These are phyloP conservation scores for Drosophila barbarae DNA, from an alignment of 2,888 invertebrate genomes.

Conservation along the genomic window DNA sequence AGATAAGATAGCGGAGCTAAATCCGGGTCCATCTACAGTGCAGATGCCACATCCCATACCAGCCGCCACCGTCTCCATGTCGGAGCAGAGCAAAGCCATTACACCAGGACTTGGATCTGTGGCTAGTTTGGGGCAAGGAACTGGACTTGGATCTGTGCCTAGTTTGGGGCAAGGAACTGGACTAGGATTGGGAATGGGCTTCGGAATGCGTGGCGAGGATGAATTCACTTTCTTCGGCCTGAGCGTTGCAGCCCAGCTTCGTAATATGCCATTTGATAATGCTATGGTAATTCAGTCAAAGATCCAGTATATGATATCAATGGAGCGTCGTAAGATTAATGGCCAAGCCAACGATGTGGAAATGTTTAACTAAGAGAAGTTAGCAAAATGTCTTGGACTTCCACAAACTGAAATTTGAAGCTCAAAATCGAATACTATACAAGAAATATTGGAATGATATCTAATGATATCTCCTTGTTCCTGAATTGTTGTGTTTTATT, in stretches of 20 bases:
- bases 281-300: constrained; percentile 65
- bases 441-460: not conserved
- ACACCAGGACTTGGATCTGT: constrained; percentile 7
- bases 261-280: constrained; percentile 56
- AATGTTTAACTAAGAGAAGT: constrained; percentile 21
- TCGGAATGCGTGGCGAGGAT: constrained; percentile 44
- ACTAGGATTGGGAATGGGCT: constrained; percentile 13
- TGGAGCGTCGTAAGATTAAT: constrained; percentile 53
- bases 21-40: constrained; percentile 2
- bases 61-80: not conserved
- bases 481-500: not conserved
- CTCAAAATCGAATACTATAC: not conserved
- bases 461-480: not conserved
- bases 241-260: constrained; percentile 60
- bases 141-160: not conserved
- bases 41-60: constrained; percentile 3
- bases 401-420: not conserved
- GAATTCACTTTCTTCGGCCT: constrained; percentile 64
- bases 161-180: not conserved
- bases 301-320: constrained; percentile 57
- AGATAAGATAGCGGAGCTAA: constrained; percentile 8
- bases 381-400: not conserved
- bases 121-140: not conserved
- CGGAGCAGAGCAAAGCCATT: constrained; percentile 16
- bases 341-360: constrained; percentile 43